Percentiles rank a stretch among this genome's conserved stretches.
Conservation (phyloP, 2,888 invertebrate species). For the Ophioninae sp. region DNA sequence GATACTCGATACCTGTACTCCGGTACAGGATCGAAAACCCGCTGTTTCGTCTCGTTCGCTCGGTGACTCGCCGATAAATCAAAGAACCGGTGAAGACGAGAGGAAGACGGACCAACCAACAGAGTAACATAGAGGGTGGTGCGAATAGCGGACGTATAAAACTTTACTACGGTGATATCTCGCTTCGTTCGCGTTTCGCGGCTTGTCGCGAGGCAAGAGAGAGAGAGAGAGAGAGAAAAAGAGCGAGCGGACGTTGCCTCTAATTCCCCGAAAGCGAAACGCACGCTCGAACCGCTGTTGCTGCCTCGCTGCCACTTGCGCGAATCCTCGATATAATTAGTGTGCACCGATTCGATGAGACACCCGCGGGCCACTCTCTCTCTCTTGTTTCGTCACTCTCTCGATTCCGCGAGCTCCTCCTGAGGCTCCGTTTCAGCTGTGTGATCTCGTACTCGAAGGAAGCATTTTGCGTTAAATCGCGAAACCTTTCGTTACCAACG, state of each 20-base stretch:
- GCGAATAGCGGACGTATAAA: slow-evolving; percentile 30
- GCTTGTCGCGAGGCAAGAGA: slow-evolving; percentile 54
- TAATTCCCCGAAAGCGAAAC: slow-evolving; percentile 75
- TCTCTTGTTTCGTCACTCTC: background rate
- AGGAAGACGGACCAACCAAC: slow-evolving; percentile 20
- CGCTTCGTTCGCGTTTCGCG: slow-evolving; percentile 29
- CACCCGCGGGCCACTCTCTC: slow-evolving; percentile 38
- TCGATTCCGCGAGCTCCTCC: background rate
- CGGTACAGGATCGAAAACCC: slow-evolving; percentile 36
- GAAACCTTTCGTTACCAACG: background rate
- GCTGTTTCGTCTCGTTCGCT: slow-evolving; percentile 44
- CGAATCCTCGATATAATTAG: slow-evolving; percentile 76
- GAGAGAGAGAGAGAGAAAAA: too few species aligned
- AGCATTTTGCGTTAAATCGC: background rate
- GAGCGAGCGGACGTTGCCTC: slow-evolving; percentile 66
- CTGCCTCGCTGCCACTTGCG: background rate
- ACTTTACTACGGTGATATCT: slow-evolving; percentile 32
- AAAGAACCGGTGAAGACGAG: slow-evolving; percentile 54
- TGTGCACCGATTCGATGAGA: background rate
- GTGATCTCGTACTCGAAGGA: background rate
- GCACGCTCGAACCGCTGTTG: slow-evolving; percentile 44
- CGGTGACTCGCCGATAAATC: slow-evolving; percentile 62
- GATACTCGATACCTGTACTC: slow-evolving; percentile 3
- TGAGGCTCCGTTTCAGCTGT: background rate
- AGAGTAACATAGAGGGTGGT: background rate